phyloP scores from a whole-genome alignment of 2,113 vertebrate genomes.

The Piprites chloris region DNA sequence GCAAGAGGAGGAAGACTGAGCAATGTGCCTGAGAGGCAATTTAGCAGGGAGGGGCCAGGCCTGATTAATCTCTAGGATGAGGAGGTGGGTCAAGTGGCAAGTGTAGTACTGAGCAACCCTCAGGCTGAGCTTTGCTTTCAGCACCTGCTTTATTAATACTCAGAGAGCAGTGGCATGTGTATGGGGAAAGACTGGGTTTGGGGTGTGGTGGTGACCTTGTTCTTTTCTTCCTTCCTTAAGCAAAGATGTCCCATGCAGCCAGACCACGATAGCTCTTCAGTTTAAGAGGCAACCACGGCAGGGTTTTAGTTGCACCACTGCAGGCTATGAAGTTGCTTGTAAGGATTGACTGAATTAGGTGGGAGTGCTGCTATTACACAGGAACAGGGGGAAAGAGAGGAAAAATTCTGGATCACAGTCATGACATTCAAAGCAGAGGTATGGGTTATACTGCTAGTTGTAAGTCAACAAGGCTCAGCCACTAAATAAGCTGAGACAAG shows the following conservation, averaged over 20 bases:
- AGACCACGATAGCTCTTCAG: neutral
- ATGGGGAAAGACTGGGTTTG: constrained; percentile 12
- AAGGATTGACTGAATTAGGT: neutral
- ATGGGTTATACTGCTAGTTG: neutral
- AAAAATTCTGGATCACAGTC: neutral
- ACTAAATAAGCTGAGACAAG: neutral
- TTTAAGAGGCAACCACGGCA: neutral
- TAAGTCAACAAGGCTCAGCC: neutral
- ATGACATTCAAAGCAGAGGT: neutral
- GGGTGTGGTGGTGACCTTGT: neutral
- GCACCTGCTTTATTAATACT: constrained; percentile 50
- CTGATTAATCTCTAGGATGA: constrained; percentile 50
- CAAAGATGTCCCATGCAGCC: neutral
- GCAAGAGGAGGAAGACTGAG: constrained; percentile 18
- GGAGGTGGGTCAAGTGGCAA: constrained; percentile 50
- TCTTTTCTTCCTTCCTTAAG: neutral
- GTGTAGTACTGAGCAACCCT: constrained; percentile 16
- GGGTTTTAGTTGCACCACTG: neutral
- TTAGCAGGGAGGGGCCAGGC: constrained; percentile 35
- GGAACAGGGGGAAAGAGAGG: neutral
- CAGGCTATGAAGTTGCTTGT: neutral
- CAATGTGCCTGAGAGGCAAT: constrained; percentile 45
- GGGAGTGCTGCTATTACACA: neutral
- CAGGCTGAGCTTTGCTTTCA: constrained; percentile 42
- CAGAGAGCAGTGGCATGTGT: neutral